These are phyloP conservation scores for Maniola hyperantus DNA, from an alignment of 2,888 invertebrate species.

Conservation along the genomic window DNA sequence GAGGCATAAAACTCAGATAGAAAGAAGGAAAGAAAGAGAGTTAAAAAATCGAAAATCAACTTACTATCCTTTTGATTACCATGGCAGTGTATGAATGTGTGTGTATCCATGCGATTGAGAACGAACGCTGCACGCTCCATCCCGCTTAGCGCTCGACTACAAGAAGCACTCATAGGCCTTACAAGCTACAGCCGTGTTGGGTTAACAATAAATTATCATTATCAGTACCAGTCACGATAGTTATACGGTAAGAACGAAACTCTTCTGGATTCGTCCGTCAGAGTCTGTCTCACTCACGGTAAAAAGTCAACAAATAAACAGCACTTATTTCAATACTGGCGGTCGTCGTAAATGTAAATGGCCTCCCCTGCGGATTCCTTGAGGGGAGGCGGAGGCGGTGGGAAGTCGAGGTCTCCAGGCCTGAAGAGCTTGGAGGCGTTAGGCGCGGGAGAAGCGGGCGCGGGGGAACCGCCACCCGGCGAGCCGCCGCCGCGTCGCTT, in stretches of 20 bases:
- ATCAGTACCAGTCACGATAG: no score
- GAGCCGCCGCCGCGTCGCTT: slow-evolving; percentile 76
- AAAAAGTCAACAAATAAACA: not conserved
- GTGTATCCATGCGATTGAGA: no score
- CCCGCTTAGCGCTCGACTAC: no score
- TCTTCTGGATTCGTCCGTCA: not conserved
- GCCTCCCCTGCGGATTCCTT: slow-evolving; percentile 87
- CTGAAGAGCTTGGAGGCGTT: slow-evolving; percentile 78
- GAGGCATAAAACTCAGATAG: no score
- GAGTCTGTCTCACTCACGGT: not conserved
- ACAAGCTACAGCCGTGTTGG: no score
- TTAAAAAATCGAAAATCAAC: no score
- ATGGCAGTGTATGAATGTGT: no score
- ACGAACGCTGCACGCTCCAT: no score
- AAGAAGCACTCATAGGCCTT: no score
- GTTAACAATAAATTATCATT: no score
- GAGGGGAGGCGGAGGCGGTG: slow-evolving; percentile 71
- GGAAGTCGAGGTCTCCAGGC: slow-evolving; percentile 73
- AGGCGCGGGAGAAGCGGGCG: slow-evolving; percentile 76
- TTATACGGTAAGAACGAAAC: not conserved
- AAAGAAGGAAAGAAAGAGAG: no score
- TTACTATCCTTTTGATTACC: no score
- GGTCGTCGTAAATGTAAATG: slow-evolving; percentile 80
- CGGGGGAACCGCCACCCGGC: slow-evolving; percentile 67
- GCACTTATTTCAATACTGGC: slow-evolving; percentile 63